phyloP scores from a whole-genome alignment of 2,113 vertebrate species.

The Nycticorax nycticorax region DNA sequence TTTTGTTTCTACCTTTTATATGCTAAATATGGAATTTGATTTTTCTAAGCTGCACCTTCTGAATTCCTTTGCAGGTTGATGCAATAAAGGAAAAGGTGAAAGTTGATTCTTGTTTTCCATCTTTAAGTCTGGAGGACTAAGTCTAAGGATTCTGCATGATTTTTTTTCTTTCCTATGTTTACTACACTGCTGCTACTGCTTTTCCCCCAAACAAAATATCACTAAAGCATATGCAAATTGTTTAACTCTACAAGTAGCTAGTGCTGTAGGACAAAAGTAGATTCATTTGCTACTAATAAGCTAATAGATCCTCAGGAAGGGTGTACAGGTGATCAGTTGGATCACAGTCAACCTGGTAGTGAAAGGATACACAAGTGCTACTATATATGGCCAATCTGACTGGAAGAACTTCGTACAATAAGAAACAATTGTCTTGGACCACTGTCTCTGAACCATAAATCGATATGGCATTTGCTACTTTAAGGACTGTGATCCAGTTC shows the following conservation, averaged over 20 bases:
- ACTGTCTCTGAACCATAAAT: not conserved
- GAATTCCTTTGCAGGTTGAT: conserved; percentile 99
- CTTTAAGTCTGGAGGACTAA: conserved; percentile 97
- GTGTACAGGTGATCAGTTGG: conserved; percentile 77
- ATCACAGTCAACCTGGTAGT: conserved; percentile 71
- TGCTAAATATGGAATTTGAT: conserved; percentile 78
- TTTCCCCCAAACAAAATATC: conserved; percentile 79
- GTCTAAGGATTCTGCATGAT: conserved; percentile 94
- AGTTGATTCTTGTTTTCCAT: conserved; percentile 93
- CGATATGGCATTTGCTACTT: conserved; percentile 17
- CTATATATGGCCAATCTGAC: not conserved
- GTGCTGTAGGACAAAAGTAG: conserved; percentile 79
- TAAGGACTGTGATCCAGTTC: conserved; percentile 80
- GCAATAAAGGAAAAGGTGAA: conserved; percentile 96
- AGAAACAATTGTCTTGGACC: not conserved
- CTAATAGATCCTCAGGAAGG: conserved; percentile 78
- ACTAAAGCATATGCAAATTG: conserved; percentile 85
- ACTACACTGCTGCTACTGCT: conserved; percentile 91
- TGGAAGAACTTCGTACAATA: not conserved
- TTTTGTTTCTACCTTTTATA: conserved; percentile 86
- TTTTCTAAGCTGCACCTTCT: conserved; percentile 93
- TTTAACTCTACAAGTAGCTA: conserved; percentile 83
- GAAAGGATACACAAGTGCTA: not conserved
- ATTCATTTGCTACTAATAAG: conserved; percentile 80
- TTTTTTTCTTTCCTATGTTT: conserved; percentile 84